Conservation (phyloP, 1,140 invertebrate species). For the Ceratitis capitata region DNA sequence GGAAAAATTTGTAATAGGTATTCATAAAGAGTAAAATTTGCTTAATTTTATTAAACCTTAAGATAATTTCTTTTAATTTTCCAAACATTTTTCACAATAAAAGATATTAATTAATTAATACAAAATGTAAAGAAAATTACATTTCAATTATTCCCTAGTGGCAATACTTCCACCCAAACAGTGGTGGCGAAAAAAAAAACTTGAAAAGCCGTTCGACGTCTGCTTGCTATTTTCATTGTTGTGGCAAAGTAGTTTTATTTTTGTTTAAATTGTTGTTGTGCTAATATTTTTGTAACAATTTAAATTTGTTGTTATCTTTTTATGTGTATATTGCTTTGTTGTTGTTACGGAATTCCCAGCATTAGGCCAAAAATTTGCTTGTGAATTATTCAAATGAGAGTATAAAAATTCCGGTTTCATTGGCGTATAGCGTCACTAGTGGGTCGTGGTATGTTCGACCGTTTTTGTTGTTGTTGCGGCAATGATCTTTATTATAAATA, state of each 20-base stretch:
- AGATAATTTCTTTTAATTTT: too few species aligned
- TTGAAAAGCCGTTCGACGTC: not conserved
- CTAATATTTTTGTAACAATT: not conserved
- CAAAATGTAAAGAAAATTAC: too few species aligned
- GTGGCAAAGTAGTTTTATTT: not conserved
- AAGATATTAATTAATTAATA: too few species aligned
- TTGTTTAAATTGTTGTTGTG: not conserved
- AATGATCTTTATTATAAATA: not conserved
- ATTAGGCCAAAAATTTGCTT: conserved; percentile 15
- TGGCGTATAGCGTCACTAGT: not conserved
- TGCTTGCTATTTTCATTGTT: not conserved
- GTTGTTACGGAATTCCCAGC: conserved; percentile 38
- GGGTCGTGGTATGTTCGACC: too few species aligned
- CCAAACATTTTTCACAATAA: too few species aligned
- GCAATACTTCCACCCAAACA: too few species aligned
- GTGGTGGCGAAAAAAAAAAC: too few species aligned
- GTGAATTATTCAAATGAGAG: not conserved
- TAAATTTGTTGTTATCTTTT: not conserved
- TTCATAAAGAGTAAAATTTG: too few species aligned
- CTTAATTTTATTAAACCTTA: too few species aligned
- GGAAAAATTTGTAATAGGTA: too few species aligned
- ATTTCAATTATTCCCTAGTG: too few species aligned
- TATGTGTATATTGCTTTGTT: not conserved
- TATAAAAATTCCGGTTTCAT: conserved; percentile 23
- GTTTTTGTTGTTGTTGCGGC: not conserved